These are phyloP conservation scores for Dicroscelio sp. DNA, from an alignment of 2,888 invertebrate species.

Conservation along the genomic window DNA sequence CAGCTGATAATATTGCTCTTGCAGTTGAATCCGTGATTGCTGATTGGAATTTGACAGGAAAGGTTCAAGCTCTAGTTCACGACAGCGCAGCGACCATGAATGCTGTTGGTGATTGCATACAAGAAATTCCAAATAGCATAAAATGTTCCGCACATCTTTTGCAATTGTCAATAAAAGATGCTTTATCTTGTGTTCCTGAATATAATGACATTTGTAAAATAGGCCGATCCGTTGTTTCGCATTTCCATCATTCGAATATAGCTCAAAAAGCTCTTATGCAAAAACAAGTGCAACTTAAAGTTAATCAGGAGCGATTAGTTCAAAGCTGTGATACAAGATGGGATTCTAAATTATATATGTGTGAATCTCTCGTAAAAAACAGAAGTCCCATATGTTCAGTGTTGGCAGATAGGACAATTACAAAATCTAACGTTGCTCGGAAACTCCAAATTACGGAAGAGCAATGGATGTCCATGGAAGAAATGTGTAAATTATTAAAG, in stretches of 20 bases:
- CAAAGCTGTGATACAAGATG: slow-evolving; percentile 36
- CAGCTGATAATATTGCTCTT: slow-evolving; percentile 49
- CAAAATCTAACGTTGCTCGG: not conserved
- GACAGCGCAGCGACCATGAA: slow-evolving; percentile 44
- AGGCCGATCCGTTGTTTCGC: slow-evolving; percentile 12
- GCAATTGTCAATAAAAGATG: slow-evolving; percentile 36
- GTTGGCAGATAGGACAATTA: slow-evolving; percentile 30
- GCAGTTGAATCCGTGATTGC: slow-evolving; percentile 25
- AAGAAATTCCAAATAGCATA: slow-evolving; percentile 36
- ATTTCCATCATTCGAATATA: slow-evolving; percentile 39
- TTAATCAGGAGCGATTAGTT: not conserved
- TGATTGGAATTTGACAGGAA: slow-evolving; percentile 33
- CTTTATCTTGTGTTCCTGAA: slow-evolving; percentile 14
- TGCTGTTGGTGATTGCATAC: not conserved
- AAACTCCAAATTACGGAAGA: slow-evolving; percentile 26
- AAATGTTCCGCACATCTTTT: slow-evolving; percentile 43
- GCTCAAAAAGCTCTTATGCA: slow-evolving; percentile 1
- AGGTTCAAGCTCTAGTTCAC: slow-evolving; percentile 31
- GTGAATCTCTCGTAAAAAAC: slow-evolving; percentile 21
- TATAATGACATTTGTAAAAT: slow-evolving; percentile 25
- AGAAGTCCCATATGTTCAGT: slow-evolving; percentile 10
- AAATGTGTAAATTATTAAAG: slow-evolving; percentile 27
- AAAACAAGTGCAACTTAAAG: slow-evolving; percentile 17
- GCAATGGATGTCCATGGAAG: slow-evolving; percentile 10
- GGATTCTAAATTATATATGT: slow-evolving; percentile 32